These are phyloP conservation scores for Lipophrys pholis DNA, from an alignment of 2,113 vertebrate species.

Conservation along the genomic window DNA sequence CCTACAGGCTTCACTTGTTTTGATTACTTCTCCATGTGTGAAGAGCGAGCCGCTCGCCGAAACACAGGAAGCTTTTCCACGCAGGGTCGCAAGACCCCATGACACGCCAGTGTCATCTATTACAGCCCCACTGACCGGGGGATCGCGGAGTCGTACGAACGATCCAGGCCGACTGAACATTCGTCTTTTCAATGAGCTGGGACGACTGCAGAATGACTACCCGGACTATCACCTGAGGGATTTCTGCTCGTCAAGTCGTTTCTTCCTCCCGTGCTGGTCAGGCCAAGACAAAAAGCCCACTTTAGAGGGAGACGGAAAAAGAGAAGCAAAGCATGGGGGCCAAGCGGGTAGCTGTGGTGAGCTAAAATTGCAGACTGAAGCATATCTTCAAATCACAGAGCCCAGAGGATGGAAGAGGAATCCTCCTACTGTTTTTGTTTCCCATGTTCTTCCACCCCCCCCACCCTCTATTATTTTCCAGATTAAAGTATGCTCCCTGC, in stretches of 20 bases:
- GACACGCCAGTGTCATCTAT: slow-evolving; percentile 49
- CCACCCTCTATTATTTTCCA: slow-evolving; percentile 73
- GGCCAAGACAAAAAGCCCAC: slow-evolving; percentile 50
- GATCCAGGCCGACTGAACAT: slow-evolving; percentile 20
- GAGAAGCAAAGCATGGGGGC: slow-evolving; percentile 48
- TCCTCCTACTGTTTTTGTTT: slow-evolving; percentile 77
- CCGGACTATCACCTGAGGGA: slow-evolving; percentile 43
- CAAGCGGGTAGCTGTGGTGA: slow-evolving; percentile 64
- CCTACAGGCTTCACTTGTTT: slow-evolving; percentile 69
- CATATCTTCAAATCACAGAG: slow-evolving; percentile 65
- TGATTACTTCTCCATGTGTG: slow-evolving; percentile 79
- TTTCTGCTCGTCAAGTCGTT: slow-evolving; percentile 24
- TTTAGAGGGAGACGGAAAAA: slow-evolving; percentile 68
- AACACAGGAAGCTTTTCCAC: slow-evolving; percentile 56
- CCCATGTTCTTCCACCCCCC: slow-evolving; percentile 76
- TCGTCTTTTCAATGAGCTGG: slow-evolving; percentile 48
- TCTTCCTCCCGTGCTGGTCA: slow-evolving; percentile 9
- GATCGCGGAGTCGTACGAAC: slow-evolving; percentile 26
- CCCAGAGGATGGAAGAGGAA: slow-evolving; percentile 73
- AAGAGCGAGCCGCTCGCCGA: slow-evolving; percentile 60
- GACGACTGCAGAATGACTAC: not conserved
- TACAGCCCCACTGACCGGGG: slow-evolving; percentile 23
- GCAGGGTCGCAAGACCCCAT: slow-evolving; percentile 27
- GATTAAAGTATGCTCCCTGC: slow-evolving; percentile 66
- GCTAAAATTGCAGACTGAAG: slow-evolving; percentile 69